A percentile compares a stretch with the other conserved stretches of the same genome.
phyloP scores from a whole-genome alignment of 1,140 invertebrate species.

The Telenomus remus region DNA sequence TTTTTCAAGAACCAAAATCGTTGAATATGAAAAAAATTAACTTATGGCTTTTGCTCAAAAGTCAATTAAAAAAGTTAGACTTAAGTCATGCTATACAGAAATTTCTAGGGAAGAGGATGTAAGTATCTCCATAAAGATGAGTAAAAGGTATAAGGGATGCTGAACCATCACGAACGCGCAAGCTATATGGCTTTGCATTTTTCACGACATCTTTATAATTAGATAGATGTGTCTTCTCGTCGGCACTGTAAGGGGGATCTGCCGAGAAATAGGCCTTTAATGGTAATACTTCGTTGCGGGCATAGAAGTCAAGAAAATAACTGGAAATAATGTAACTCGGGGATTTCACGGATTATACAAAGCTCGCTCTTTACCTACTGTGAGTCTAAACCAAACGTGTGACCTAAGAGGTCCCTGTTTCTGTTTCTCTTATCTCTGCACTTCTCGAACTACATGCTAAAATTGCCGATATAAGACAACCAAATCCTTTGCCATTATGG shows the following conservation, averaged over 20 bases:
- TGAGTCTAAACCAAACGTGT: conserved; percentile 42
- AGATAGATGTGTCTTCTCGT: conserved; percentile 48
- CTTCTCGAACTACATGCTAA: conserved; percentile 25
- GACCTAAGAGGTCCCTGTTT: conserved; percentile 40
- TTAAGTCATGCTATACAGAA: background rate
- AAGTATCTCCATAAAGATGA: conserved; percentile 26
- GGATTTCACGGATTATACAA: conserved; percentile 57
- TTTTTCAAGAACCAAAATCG: too few species aligned
- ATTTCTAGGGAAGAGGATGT: conserved; percentile 9
- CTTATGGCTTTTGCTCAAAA: too few species aligned
- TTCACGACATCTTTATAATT: conserved; percentile 50
- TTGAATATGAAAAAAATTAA: too few species aligned
- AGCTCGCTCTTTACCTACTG: conserved; percentile 41
- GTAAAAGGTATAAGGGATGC: conserved; percentile 34
- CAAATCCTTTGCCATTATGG: conserved; percentile 32
- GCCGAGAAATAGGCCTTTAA: conserved; percentile 30
- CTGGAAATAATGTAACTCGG: conserved; percentile 46
- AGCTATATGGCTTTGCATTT: conserved; percentile 43
- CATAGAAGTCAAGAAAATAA: conserved; percentile 49
- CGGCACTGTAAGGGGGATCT: conserved; percentile 28
- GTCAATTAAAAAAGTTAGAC: too few species aligned
- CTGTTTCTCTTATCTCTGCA: conserved; percentile 43
- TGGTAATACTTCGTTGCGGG: conserved; percentile 47
- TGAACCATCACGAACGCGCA: conserved; percentile 29
- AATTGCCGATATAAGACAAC: conserved; percentile 28